Conservation (phyloP, 2,888 invertebrate genomes). For the Eupithecia tripunctaria region DNA sequence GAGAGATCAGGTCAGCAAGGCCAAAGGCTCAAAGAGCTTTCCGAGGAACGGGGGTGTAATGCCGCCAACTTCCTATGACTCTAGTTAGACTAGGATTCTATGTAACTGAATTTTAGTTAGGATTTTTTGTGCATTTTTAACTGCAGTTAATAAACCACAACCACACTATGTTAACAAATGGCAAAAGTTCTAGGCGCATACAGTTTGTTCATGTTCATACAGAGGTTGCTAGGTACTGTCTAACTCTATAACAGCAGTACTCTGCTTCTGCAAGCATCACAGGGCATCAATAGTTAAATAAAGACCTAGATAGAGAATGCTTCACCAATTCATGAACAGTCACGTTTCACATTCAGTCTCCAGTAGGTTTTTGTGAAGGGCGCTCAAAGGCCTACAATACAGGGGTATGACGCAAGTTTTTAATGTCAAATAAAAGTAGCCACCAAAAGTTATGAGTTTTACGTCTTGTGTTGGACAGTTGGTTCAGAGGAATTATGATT, state of each 20-base stretch:
- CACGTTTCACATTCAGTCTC: conserved; percentile 26
- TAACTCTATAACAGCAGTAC: not conserved
- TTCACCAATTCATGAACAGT: conserved; percentile 34
- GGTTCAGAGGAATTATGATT: not conserved
- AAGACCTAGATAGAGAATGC: conserved; percentile 35
- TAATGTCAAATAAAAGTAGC: not conserved
- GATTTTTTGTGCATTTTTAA: no score
- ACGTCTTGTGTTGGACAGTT: not conserved
- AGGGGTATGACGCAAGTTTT: not conserved
- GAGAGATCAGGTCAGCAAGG: no score
- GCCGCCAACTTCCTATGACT: no score
- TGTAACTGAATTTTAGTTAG: no score
- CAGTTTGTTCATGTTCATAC: conserved; percentile 11
- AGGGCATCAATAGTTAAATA: conserved; percentile 41
- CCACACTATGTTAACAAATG: not conserved
- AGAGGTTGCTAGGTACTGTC: not conserved
- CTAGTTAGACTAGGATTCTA: no score
- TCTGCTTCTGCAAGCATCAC: conserved; percentile 30
- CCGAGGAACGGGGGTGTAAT: no score
- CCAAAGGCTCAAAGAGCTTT: no score
- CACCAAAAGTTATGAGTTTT: not conserved
- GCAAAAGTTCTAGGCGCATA: not conserved
- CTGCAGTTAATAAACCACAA: no score
- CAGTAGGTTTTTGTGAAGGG: conserved; percentile 8
- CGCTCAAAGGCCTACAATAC: not conserved